phyloP scores from a whole-genome alignment of 2,797 vertebrate species.

The Poecilia velifera region DNA sequence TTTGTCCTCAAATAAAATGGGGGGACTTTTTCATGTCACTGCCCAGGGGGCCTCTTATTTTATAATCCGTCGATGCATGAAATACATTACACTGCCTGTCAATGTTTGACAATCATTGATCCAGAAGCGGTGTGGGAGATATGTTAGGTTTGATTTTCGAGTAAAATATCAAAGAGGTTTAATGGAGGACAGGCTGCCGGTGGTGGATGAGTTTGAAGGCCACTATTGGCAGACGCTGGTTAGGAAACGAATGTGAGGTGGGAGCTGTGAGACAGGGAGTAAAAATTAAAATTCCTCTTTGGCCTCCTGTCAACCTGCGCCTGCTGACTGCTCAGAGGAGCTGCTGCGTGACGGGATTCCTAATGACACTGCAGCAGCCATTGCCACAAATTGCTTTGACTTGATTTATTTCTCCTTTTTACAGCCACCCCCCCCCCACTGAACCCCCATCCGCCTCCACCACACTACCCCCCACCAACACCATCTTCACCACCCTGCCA shows the following conservation, averaged over 20 bases:
- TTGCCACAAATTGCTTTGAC: conserved; percentile 79
- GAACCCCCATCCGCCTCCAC: too few species aligned
- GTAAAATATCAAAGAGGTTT: conserved; percentile 8
- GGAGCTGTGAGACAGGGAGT: conserved; percentile 52
- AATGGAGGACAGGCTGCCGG: conserved; percentile 5
- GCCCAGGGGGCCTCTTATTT: conserved; percentile 3
- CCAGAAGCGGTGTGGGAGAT: conserved; percentile 18
- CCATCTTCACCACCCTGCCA: conserved; percentile 30
- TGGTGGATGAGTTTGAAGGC: conserved; percentile 33
- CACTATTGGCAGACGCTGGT: conserved; percentile 31
- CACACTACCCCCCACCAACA: conserved; percentile 10
- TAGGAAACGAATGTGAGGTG: conserved; percentile 51
- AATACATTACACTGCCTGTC: conserved; percentile 13
- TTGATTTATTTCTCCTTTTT: conserved; percentile 83
- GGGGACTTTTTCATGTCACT: neutral
- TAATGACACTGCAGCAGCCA: conserved; percentile 81
- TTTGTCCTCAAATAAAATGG: neutral
- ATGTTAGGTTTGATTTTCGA: conserved; percentile 14
- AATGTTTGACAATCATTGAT: conserved; percentile 19
- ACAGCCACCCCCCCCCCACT: conserved; percentile 31
- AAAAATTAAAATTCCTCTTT: conserved; percentile 80
- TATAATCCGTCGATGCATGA: conserved; percentile 11
- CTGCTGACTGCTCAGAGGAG: conserved; percentile 71
- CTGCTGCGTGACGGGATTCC: conserved; percentile 79
- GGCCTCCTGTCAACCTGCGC: conserved; percentile 76